Evolutionary conservation across 2,113 vertebrate genomes (phyloP), one percentile per base, ranked within the genome.

Genomic region (Rhea americana): DNA sequence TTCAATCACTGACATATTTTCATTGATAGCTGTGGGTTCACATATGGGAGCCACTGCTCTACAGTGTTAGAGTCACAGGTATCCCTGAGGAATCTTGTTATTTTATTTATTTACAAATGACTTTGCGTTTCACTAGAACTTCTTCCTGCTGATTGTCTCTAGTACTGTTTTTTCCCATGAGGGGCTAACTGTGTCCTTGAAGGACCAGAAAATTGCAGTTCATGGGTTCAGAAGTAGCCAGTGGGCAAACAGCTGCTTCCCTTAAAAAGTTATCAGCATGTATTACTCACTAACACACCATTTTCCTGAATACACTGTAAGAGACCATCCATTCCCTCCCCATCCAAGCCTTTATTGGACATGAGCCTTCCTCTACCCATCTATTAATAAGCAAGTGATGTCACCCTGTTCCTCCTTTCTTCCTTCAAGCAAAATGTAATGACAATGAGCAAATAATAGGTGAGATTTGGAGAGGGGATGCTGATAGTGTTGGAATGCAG

Each of bases 401-500:
- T 97, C 94, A 96, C 91, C 85, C 94, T 90, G 91, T 96, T 86
- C 81, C 82, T 95, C 39, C 93, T 96, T 88, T 71, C 75, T 96
- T 94, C 71, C 89, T 91, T 66, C 48, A 32, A 84, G 68, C 91
- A 93, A 96, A 97, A 96, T 95, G 73, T 96, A 96, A 95, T 97
- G 97, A 97, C 92, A 94, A 83, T 84, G 93, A 94, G 93, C 87
- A 96, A 96, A 94, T 93, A 94, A 82, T 82, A 90, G 80, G 86
- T 92, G 85, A 91, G 88, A 95, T 94, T 96, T 94, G 94, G 93
- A 90, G 50, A 95, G 85, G 63, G 91, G 89, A 91, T 96, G 96
- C 96, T 98, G 97, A 97, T 97, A 94, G 96, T 95, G 97, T 96
- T 87, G 82, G 94, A 96, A 95, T 90, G 94, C 93, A 82, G 96